Base-by-base conservation (phyloP, 2,888 invertebrate species). In the Rotaria sp. region DNA sequence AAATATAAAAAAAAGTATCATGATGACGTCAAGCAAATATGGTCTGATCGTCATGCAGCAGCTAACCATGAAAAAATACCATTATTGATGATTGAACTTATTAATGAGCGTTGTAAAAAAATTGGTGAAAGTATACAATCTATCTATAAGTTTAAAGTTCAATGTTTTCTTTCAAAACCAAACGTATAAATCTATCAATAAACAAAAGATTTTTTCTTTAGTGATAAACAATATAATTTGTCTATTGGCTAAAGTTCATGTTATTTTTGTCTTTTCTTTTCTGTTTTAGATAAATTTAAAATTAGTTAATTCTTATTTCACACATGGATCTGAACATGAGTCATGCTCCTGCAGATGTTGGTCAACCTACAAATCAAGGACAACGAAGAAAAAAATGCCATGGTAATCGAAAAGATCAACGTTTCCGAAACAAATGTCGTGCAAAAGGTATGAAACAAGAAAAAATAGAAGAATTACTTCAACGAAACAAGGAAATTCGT, bases 21-120 rank as follows among this genome's bases (percentile, higher is more conserved):
- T 10, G 5, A 1, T 0, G n/a, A 15, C n/a, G 7, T n/a, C 2
- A n/a, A 59, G 13, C 0, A 59, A 59, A 7, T 59, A 15, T 11
- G 3, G 2, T 2, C 30, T 15, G 1, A n/a, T n/a, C 13, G 15
- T 13, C 1, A n/a, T n/a, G 13, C 30, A 13, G 5, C 13, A 2
- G 8, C 1, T 59, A n/a, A 30, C 11, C 5, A 59, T 30, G 13
- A 13, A 13, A 59, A 30, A 15, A 1, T 59, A 59, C 30, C 30
- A 11, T n/a, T 11, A n/a, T 10, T 13, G 1, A 13, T 59, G 59
- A 11, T 30, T 2, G 13, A n/a, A n/a, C 30, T 59, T 59, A 59
- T 59, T 11, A 8, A 57, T 57, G n/a, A 57, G n/a, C 57, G 57
- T 57, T 57, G 57, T 57, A 21, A 57, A 2, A 57, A 57, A n/a